Evolutionary conservation across 1,140 invertebrate species (phyloP).

Genomic region (Saccostrea echinata): DNA sequence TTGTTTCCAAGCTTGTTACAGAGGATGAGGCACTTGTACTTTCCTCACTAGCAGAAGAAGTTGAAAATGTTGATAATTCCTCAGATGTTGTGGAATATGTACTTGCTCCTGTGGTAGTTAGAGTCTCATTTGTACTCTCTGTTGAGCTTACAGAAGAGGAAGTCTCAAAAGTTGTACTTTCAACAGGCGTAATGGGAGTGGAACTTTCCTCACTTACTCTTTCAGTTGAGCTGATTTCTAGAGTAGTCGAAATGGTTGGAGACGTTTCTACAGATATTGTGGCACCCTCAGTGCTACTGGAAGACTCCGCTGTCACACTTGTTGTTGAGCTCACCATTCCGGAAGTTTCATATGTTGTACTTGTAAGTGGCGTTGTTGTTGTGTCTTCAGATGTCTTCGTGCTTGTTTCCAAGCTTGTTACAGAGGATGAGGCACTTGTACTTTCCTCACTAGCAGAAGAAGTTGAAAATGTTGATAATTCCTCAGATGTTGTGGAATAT

Average conservation of each 20-base stretch:
- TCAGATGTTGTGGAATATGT: not conserved
- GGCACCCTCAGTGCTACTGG: not conserved
- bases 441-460: not conserved
- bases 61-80: not conserved
- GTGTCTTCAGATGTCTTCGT: not conserved
- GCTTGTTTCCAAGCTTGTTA: not conserved
- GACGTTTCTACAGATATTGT: not conserved
- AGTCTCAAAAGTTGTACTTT: not conserved
- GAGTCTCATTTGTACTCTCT: not conserved
- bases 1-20: not conserved
- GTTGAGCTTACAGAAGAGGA: slow-evolving; percentile 4
- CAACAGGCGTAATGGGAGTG: not conserved
- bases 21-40: not conserved
- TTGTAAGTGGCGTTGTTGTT: not conserved
- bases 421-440: not conserved
- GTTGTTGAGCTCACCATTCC: not conserved
- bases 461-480: not conserved
- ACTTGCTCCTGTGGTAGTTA: not conserved
- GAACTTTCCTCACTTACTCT: not conserved
- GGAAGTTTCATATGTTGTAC: not conserved
- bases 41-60: not conserved
- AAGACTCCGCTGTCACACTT: not conserved
- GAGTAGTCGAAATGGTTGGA: not conserved
- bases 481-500: not conserved
- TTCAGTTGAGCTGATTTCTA: not conserved